Conservation (phyloP, 2,113 vertebrate genomes). For the Phylloscopus whistleri region DNA sequence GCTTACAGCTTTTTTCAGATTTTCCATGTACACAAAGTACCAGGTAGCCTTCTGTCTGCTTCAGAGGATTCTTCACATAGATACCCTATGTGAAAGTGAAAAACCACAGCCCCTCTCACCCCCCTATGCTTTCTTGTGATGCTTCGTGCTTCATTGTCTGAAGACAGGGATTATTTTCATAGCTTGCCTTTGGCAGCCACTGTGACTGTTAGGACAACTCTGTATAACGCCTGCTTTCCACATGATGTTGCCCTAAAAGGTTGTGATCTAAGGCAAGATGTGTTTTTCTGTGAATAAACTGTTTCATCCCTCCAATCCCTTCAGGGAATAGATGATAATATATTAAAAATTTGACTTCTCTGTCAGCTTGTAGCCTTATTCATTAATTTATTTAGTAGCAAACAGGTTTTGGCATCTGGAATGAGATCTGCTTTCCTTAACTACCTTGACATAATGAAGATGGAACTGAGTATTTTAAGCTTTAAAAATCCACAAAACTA, state of each 20-base stretch:
- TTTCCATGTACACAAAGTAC: not conserved
- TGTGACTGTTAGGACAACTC: not conserved
- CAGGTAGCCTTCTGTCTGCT: not conserved
- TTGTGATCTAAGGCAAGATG: not conserved
- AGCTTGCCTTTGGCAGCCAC: not conserved
- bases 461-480: not conserved
- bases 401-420: constrained; percentile 45
- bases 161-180: not conserved
- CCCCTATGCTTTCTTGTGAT: not conserved
- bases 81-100: not conserved
- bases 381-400: constrained; percentile 48
- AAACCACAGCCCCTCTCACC: not conserved
- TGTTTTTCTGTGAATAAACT: not conserved
- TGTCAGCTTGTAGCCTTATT: not conserved
- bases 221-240: not conserved
- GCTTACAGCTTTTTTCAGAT: not conserved
- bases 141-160: not conserved
- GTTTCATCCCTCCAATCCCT: not conserved
- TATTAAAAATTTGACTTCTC: constrained; percentile 31
- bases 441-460: not conserved
- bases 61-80: not conserved
- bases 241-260: not conserved
- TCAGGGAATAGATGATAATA: not conserved
- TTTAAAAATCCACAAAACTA: not conserved
- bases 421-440: constrained; percentile 43